Conservation (phyloP, 2,113 vertebrate species). For the Microcebus lehilahytsara region DNA sequence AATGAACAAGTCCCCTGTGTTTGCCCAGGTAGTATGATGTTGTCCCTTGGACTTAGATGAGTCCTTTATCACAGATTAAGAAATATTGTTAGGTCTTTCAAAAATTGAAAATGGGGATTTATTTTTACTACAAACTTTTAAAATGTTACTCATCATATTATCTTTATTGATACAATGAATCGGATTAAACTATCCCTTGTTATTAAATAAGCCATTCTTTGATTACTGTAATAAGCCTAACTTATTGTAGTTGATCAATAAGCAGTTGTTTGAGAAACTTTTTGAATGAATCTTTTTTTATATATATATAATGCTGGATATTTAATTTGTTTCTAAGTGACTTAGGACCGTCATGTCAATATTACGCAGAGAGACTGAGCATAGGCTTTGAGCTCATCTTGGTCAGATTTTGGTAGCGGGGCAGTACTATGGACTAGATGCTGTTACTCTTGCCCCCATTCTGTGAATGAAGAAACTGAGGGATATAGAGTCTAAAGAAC, state of each 20-base stretch:
- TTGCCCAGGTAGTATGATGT: no score
- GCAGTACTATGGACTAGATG: neutral
- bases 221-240: neutral
- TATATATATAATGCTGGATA: neutral
- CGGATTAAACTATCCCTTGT: neutral
- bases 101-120: neutral
- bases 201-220: neutral
- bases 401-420: neutral
- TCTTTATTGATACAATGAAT: neutral
- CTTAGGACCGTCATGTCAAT: no score
- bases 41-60: neutral
- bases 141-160: neutral
- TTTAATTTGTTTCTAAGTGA: neutral
- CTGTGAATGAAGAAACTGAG: neutral
- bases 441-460: no score
- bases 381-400: no score
- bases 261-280: neutral
- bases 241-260: neutral
- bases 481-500: neutral
- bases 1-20: neutral
- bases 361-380: neutral
- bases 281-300: neutral
- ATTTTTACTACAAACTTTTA: neutral
- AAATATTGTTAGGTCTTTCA: neutral
- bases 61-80: neutral